Base-by-base conservation (phyloP, 2,888 invertebrate species). In the Ichneumon xanthorius region DNA sequence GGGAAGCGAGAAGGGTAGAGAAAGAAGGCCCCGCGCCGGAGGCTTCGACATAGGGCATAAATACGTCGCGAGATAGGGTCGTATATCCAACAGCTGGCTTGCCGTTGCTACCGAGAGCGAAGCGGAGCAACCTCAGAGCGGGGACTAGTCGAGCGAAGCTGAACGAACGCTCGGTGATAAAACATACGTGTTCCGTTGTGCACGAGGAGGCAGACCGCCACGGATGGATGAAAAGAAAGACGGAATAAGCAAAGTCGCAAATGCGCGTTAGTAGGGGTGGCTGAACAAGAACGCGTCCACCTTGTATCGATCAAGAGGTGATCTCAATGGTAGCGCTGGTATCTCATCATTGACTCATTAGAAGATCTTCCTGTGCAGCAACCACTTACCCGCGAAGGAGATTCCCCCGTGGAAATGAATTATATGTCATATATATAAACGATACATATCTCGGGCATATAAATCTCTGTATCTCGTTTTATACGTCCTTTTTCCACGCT, bases 281-380 rank as follows among this genome's bases (percentile, higher is more conserved):
- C 45, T 14, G 45, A 76, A 80, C 80, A 87, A 87, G 82, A 84
- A 82, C 84, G 68, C 79, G 82, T 80, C 80, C 76, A 78, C 86
- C 86, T 82, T 86, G 85, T 84, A 87, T 88, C 84, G 88, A 89
- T 89, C 86, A 86, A 81, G 63, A 71, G 80, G 77, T 61, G 82
- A 87, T 86, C 87, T 58, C 58, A 11, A 58, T 58, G 58, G 22
- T 4, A 19, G 55, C 55, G 55, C n/a, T 7, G 55, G 58, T 58
- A 58, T 58, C 26, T 58, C 58, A 26, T 58, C 58, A 58, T 58
- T 58, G 22, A 26, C 58, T 58, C 58, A 58, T 58, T 58, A 58
- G 7, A 26, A 58, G 58, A 58, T 58, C 58, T 58, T 26, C 26
- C 26, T 14, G 58, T 14, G 58, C 7, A 58, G 26, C 22, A 11